Percentiles rank a stretch among this genome's conserved stretches.
Conservation (phyloP, 2,888 invertebrate species). For the Rhyacophila evoluta region DNA sequence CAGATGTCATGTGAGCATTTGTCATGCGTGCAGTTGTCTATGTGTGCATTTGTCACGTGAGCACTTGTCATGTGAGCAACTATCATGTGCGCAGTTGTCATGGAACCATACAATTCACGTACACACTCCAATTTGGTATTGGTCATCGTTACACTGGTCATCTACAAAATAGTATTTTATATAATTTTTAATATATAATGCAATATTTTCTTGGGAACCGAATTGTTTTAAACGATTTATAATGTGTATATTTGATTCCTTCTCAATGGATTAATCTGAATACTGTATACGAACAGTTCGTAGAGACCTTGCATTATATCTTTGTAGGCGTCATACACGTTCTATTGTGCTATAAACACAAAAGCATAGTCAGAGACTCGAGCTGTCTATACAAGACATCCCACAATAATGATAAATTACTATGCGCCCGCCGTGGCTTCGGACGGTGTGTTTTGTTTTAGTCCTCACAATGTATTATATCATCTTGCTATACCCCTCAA, state of each 20-base stretch:
- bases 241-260: not conserved
- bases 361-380: not conserved
- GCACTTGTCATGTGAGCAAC: no score
- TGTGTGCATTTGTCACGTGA: no score
- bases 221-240: no score
- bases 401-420: slow-evolving; percentile 14
- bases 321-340: not conserved
- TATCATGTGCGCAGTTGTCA: no score
- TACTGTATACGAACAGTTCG: not conserved
- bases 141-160: no score
- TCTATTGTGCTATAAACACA: not conserved
- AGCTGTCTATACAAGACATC: not conserved
- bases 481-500: not conserved
- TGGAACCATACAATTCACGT: no score
- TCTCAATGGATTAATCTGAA: not conserved
- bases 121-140: no score
- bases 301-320: not conserved
- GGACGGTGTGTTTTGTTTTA: not conserved
- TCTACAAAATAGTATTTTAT: no score
- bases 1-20: no score
- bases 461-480: not conserved
- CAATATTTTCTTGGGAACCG: no score
- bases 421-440: not conserved
- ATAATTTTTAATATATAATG: no score
- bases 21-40: no score